A percentile compares a stretch with the other conserved stretches of the same genome.
These are phyloP conservation scores for Clarias gariepinus DNA, from an alignment of 2,113 vertebrate species.

Conservation along the genomic window DNA sequence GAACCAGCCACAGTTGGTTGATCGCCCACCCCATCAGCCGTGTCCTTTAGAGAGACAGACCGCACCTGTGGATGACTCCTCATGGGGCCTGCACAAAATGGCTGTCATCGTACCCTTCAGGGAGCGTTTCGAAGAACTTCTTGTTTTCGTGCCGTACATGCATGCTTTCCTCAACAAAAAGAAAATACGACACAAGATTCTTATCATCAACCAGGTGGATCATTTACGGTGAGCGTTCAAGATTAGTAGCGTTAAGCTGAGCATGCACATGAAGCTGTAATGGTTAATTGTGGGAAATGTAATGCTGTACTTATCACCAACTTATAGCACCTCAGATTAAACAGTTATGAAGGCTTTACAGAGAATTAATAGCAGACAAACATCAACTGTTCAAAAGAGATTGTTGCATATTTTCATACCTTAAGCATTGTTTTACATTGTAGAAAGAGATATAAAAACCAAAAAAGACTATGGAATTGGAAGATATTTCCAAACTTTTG, in stretches of 20 bases:
- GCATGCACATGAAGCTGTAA: not conserved
- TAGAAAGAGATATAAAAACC: too few relatives aligned
- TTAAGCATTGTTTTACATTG: too few relatives aligned
- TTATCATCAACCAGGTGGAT: conserved; percentile 94
- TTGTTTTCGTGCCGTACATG: conserved; percentile 93
- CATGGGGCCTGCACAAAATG: conserved; percentile 91
- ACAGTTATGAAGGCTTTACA: too few relatives aligned
- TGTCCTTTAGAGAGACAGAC: conserved; percentile 68
- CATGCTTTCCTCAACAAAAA: conserved; percentile 87
- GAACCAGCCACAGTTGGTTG: conserved; percentile 43
- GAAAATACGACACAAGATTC: conserved; percentile 88
- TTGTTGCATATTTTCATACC: too few relatives aligned
- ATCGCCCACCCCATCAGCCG: conserved; percentile 61
- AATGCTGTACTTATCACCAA: not conserved
- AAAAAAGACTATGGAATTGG: too few relatives aligned
- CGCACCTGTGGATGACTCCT: conserved; percentile 68
- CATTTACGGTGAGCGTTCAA: conserved; percentile 81
- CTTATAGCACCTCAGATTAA: too few relatives aligned
- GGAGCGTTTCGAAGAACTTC: conserved; percentile 93
- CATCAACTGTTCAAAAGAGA: too few relatives aligned
- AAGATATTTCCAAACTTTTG: too few relatives aligned
- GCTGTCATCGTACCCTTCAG: conserved; percentile 91
- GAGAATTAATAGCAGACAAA: too few relatives aligned
- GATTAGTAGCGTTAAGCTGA: not conserved
- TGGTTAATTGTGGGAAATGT: not conserved